Evolutionary conservation across 2,888 invertebrate genomes (phyloP), one percentile per base, ranked within the genome.

Genomic region (Bellardia bayeri): DNA sequence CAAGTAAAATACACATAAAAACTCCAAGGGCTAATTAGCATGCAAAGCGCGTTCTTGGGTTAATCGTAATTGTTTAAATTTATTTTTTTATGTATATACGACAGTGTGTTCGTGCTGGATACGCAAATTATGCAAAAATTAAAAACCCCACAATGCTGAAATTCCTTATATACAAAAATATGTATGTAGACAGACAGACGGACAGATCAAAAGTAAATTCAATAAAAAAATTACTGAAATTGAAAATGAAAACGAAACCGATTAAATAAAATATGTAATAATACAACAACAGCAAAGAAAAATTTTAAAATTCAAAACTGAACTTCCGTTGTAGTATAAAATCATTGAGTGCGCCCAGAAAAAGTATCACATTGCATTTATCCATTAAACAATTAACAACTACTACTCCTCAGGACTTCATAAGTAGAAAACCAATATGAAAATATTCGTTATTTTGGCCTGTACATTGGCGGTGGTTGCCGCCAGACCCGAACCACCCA

Each of bases 401-500:
- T 49, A 51, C 16, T 40, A 9, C 69, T 85, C 69, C 74, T 87
- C 74, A 66, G 79, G 79, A 87, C 51, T 66, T n/a, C 54, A 11
- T 56, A 66, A 76, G 16, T 49, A 74, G 3, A 66, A 33, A 72
- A 74, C 11, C 45, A 66, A 63, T 16, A 85, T 89, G 79, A 89
- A 89, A 75, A 61, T 90, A 6, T 64, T 91, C 23, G 72, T 91
- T n/a, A 72, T 93, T 72, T 89, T 94, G 80, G 92, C 93, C 84
- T 91, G 93, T 56, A 88, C 93, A 61, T 82, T 94, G 91, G 94
- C 93, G 76, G 90, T 93, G 64, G 93, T 92, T 16, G 90, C 91
- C 87, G 95, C 93, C 14, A 92, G 94, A 68, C 95, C 94, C 42
- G 94, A 94, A 88, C 92, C 92, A 78, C 94, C 94, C 2, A 91